Evolutionary conservation across 2,888 invertebrate species (phyloP), one percentile per base, ranked within the genome.

Genomic region (Diarsia brunnea): DNA sequence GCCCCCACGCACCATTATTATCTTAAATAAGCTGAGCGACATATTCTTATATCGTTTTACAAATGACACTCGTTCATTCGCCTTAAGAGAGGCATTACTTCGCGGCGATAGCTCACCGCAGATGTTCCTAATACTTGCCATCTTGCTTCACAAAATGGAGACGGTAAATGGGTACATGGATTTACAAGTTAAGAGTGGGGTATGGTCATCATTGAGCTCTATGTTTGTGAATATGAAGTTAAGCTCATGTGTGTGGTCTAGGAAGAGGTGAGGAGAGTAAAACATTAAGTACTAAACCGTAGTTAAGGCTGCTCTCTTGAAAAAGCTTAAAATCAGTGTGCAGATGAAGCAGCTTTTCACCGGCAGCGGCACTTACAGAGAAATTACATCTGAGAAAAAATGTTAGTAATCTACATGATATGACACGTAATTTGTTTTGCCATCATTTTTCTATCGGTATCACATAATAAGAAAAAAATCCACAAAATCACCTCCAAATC

Each of bases 41-140:
- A 87, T 85, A 81, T 77, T 85, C 79, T 85, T 78, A 84, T 81
- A 81, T 84, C 81, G 74, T 67, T 55, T 45, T 58, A 85, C 81
- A 87, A 84, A 86, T 85, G 86, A 79, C 16, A 51, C 73, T 78
- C 86, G 79, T 85, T 85, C 84, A 73, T 87, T 78, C 72, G 73
- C 81, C 76, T 78, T 86, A 86, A 79, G 82, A 78, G 81, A 45
- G 78, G 73, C 87, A 84, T 86, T 86, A 86, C 73, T 60, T 70
- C 69, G 53, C 66, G 66, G 78, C 75, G 80, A 87, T 87, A 72
- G 79, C 85, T 79, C 76, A 80, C 73, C 75, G 63, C 86, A 87
- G 80, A 78, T 87, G 86, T 74, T 74, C 69, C 38, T 87, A 83
- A 87, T 85, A 87, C 79, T 76, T 81, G 69, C 71, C 71, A 55